These are phyloP conservation scores for Hippolais icterina DNA, from an alignment of 2,113 vertebrate genomes.

Conservation along the genomic window DNA sequence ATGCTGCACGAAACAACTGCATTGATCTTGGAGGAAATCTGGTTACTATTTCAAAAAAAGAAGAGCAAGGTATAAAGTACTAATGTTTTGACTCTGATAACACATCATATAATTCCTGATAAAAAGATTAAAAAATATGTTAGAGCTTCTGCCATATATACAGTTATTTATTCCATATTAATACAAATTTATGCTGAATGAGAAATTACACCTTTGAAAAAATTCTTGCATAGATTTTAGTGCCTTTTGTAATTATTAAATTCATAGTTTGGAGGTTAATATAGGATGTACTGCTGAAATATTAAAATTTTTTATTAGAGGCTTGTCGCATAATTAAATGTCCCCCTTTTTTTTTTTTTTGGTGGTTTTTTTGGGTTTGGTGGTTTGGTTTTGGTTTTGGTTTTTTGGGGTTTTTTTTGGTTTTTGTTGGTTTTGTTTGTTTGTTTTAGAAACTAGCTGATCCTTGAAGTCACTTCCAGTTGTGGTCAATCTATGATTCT, in stretches of 20 bases:
- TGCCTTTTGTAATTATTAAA: background rate
- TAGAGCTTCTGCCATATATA: background rate
- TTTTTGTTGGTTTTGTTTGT: background rate
- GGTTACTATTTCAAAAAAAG: conserved; percentile 79
- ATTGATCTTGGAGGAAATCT: conserved; percentile 83
- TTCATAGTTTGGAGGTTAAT: background rate
- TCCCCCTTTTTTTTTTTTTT: background rate
- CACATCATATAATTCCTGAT: background rate
- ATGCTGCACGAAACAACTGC: conserved; percentile 79
- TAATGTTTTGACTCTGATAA: background rate
- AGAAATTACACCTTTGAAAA: background rate
- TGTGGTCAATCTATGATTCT: background rate
- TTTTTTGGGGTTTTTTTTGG: background rate
- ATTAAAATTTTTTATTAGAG: background rate
- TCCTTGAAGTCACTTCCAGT: background rate
- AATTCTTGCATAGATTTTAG: background rate
- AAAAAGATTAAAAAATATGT: background rate
- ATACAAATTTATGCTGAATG: background rate
- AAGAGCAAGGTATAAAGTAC: conserved; percentile 81
- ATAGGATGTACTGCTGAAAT: background rate
- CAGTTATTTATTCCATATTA: background rate
- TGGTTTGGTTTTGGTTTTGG: background rate
- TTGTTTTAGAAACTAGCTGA: background rate
- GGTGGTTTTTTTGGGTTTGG: too few species aligned
- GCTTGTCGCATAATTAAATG: background rate